A percentile compares a stretch with the other conserved stretches of the same genome.
These are phyloP conservation scores for Nannoperca obscura DNA, from an alignment of 2,797 vertebrate species.

Conservation along the genomic window DNA sequence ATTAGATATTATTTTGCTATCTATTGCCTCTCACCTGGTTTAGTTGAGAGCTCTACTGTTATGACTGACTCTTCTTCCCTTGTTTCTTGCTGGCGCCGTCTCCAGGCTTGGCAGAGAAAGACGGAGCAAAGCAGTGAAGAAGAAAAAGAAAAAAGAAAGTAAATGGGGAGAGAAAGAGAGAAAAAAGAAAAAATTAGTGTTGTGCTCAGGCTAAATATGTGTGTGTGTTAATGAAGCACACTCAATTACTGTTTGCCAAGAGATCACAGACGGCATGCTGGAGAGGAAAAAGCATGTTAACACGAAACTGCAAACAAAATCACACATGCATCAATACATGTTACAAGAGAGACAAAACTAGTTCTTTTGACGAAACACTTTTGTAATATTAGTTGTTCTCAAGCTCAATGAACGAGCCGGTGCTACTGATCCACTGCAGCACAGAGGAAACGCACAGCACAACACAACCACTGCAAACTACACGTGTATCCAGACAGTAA, in stretches of 20 bases:
- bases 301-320: neutral
- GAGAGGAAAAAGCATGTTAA: slow-evolving; percentile 31
- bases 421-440: neutral
- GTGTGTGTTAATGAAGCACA: slow-evolving; percentile 27
- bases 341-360: slow-evolving; percentile 3
- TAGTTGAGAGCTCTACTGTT: slow-evolving; percentile 76
- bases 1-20: neutral
- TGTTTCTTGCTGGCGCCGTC: slow-evolving; percentile 90
- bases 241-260: slow-evolving; percentile 20
- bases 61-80: slow-evolving; percentile 93
- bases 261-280: slow-evolving; percentile 56
- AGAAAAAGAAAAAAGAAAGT: neutral
- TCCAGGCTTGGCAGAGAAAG: slow-evolving; percentile 78
- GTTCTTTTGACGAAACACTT: neutral
- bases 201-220: fast-evolving
- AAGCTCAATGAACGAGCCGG: neutral
- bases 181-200: neutral
- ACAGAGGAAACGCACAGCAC: slow-evolving; percentile 4
- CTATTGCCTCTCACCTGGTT: slow-evolving; percentile 66
- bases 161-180: neutral
- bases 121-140: neutral
- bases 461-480: slow-evolving; percentile 31
- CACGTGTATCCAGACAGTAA: neutral
- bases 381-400: slow-evolving; percentile 11
- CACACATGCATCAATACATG: slow-evolving; percentile 9